Base-by-base conservation (phyloP, 2,888 invertebrate genomes). In the Mythimna loreyi region DNA sequence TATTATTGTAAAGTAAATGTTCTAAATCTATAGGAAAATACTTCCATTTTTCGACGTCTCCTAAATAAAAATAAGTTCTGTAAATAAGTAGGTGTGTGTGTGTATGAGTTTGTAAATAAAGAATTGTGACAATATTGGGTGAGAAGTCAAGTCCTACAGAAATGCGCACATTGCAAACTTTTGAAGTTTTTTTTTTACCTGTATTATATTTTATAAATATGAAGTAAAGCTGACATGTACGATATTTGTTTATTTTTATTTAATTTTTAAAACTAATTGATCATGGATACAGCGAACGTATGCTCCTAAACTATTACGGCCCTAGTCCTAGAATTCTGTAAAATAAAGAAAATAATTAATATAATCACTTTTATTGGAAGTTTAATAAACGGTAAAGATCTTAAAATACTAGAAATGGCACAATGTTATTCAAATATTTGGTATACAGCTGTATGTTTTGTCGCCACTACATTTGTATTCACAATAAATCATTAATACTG, bases 401-500 rank as follows among this genome's bases (percentile, higher is more conserved):
- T 57, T 73, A 55, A 52, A 67, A 53, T 73, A 60, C 63, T 75
- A 70, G 65, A 67, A 81, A 85, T 87, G 87, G 83, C 86, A 85
- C 86, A 81, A 84, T 72, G 71, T 81, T 82, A 78, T 81, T 80
- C 9, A 68, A 74, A 61, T 89, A 85, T 92, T 93, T 93, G 92
- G 93, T 90, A 89, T 88, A 88, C 88, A 92, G 92, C 93, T 92
- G 91, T 90, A 90, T 89, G 65, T 84, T 68, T 82, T 73, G 68
- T 67, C 65, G 78, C 75, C 75, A 75, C 68, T 70, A 73, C 62
- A 69, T 77, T 71, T 63, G 40, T 71, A 61, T 69, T 70, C 53
- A 67, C 79, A 82, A 72, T 81, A 83, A 80, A 82, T 80, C 75
- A 65, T 74, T 79, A 76, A 68, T 72, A 78, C 65, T 73, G 73